These are phyloP conservation scores for Eucidaris tribuloides DNA, from an alignment of 35 echinoderm and acorn worm species.

Conservation along the genomic window DNA sequence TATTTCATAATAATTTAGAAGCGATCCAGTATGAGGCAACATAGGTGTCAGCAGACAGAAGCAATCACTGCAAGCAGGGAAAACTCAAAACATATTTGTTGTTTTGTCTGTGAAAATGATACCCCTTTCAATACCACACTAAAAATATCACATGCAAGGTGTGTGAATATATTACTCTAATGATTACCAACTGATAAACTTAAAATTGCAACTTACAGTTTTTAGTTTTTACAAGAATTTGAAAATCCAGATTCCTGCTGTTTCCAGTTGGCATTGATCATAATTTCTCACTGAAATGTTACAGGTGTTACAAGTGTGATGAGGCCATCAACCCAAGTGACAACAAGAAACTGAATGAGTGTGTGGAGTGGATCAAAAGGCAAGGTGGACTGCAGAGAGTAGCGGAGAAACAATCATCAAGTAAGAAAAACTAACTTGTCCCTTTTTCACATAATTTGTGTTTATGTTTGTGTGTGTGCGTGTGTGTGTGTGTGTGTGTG, in stretches of 20 bases:
- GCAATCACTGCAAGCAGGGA: background rate
- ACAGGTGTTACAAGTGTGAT: slow-evolving; percentile 99
- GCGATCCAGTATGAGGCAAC: background rate
- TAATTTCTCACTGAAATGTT: slow-evolving; percentile 4
- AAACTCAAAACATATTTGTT: background rate
- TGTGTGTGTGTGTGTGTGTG: too few species aligned
- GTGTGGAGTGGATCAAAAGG: slow-evolving; percentile 88
- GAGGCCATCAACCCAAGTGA: slow-evolving; percentile 53
- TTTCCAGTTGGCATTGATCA: background rate
- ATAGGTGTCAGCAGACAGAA: background rate
- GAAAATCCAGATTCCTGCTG: background rate
- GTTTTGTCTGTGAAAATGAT: background rate
- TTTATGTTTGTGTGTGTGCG: too few species aligned
- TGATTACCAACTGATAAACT: too few species aligned
- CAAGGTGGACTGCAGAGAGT: slow-evolving; percentile 37
- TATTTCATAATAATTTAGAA: background rate
- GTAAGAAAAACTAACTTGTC: slow-evolving; percentile 27
- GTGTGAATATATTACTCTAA: background rate
- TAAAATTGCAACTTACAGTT: too few species aligned
- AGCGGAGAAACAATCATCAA: slow-evolving; percentile 1
- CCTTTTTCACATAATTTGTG: too few species aligned
- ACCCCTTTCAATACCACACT: too few species aligned
- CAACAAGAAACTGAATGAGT: slow-evolving; percentile 78
- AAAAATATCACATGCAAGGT: too few species aligned
- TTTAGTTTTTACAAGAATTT: too few species aligned